These are phyloP conservation scores for Tachypleus tridentatus DNA, from an alignment of 1,140 invertebrate species.

Conservation along the genomic window DNA sequence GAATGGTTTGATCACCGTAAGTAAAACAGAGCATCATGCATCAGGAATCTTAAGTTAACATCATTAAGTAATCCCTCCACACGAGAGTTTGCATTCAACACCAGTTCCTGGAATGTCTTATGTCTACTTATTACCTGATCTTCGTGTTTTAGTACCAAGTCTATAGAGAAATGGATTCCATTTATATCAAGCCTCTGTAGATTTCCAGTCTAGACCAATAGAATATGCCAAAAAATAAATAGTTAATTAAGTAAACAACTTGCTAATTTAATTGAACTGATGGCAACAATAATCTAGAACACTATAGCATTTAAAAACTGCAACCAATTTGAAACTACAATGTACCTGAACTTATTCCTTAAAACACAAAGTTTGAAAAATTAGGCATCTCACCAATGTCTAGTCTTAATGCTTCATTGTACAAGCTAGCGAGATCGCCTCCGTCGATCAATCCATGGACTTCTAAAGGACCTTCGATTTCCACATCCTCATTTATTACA, in stretches of 20 bases:
- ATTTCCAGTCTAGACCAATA: slow-evolving; percentile 10
- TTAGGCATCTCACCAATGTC: not conserved
- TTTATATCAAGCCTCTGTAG: slow-evolving; percentile 14
- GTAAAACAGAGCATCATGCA: slow-evolving; percentile 12
- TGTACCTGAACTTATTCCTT: not conserved
- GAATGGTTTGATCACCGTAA: slow-evolving; percentile 11
- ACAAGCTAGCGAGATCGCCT: slow-evolving; percentile 8
- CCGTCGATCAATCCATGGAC: slow-evolving; percentile 6
- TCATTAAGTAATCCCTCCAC: slow-evolving; percentile 9
- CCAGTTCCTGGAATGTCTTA: slow-evolving; percentile 8
- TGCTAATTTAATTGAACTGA: not conserved
- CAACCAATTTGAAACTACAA: not conserved
- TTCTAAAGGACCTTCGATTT: slow-evolving; percentile 8
- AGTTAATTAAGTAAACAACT: not conserved
- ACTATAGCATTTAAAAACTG: too few relatives aligned
- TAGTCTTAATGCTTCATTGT: slow-evolving; percentile 11
- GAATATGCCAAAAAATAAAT: not conserved
- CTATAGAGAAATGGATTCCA: slow-evolving; percentile 9
- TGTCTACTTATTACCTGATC: slow-evolving; percentile 8
- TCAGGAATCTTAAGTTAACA: slow-evolving; percentile 12
- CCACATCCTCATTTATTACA: too few relatives aligned
- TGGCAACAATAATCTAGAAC: too few relatives aligned
- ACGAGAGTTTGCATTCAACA: slow-evolving; percentile 9
- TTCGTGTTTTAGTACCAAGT: slow-evolving; percentile 13
- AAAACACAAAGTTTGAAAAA: slow-evolving; percentile 12